Evolutionary conservation across 2,888 invertebrate species (phyloP).

Genomic region (Petrolisthes manimaculis): DNA sequence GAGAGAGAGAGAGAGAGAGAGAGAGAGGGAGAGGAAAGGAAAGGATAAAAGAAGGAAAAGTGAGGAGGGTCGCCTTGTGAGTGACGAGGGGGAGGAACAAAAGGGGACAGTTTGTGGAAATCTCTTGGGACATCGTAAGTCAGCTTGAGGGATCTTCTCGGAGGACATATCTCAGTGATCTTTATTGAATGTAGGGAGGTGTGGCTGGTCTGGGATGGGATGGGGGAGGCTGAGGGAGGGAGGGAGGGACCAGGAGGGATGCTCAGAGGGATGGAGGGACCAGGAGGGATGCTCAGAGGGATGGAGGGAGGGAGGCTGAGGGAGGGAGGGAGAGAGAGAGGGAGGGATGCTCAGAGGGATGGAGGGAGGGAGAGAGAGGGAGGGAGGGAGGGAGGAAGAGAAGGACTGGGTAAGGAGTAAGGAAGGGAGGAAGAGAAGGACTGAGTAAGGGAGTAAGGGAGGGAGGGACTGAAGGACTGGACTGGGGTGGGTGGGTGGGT

Average conservation of each 20-base stretch:
- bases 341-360: neutral
- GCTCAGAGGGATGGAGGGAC: too few species aligned
- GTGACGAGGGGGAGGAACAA: neutral
- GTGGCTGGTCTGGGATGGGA: neutral
- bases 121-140: slow-evolving; percentile 32
- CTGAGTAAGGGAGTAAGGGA: neutral
- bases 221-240: neutral
- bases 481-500: neutral
- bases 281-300: neutral
- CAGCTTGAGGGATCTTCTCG: slow-evolving; percentile 29
- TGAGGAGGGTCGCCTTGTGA: neutral
- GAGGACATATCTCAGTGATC: slow-evolving; percentile 29
- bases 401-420: neutral
- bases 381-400: neutral
- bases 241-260: neutral
- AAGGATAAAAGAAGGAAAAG: neutral
- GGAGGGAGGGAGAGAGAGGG: neutral
- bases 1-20: neutral
- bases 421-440: neutral
- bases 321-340: neutral
- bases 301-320: neutral
- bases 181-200: slow-evolving; percentile 39
- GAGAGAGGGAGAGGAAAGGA: neutral
- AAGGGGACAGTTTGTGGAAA: slow-evolving; percentile 28
- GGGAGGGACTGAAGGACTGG: neutral